Evolutionary conservation across 1,140 invertebrate species (phyloP).

Genomic region (Drosophila ogumai): DNA sequence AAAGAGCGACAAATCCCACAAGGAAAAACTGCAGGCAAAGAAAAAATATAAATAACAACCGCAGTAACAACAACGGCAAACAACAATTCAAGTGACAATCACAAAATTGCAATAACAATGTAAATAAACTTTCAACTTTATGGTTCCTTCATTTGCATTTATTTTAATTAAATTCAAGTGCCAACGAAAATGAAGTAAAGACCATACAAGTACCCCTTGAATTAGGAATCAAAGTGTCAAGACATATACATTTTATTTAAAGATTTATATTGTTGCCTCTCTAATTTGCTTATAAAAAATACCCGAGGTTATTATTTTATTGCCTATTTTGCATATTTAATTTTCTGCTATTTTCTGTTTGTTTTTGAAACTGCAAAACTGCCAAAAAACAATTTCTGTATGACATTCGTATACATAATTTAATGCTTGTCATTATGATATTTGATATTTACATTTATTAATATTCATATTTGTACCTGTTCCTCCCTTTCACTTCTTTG

Average conservation of each 20-base stretch:
- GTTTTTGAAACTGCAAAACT: background rate
- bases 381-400: conserved; percentile 11
- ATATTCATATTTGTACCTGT: conserved; percentile 44
- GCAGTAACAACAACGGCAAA: conserved; percentile 29
- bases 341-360: conserved; percentile 44
- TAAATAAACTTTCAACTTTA: conserved; percentile 61
- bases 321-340: conserved; percentile 65
- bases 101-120: conserved; percentile 55
- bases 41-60: conserved; percentile 23
- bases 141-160: conserved; percentile 55
- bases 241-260: background rate
- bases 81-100: conserved; percentile 52
- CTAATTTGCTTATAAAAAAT: background rate
- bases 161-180: conserved; percentile 65
- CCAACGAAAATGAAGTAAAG: conserved; percentile 15
- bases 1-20: conserved; percentile 7
- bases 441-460: conserved; percentile 47
- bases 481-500: conserved; percentile 16
- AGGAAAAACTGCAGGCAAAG: conserved; percentile 5
- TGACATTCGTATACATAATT: conserved; percentile 38
- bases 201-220: background rate
- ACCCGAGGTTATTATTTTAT: conserved; percentile 23
- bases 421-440: conserved; percentile 25
- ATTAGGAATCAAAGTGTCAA: background rate
- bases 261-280: background rate